phyloP scores from a whole-genome alignment of 2,888 invertebrate genomes.

The Thymelicus sylvestris region DNA sequence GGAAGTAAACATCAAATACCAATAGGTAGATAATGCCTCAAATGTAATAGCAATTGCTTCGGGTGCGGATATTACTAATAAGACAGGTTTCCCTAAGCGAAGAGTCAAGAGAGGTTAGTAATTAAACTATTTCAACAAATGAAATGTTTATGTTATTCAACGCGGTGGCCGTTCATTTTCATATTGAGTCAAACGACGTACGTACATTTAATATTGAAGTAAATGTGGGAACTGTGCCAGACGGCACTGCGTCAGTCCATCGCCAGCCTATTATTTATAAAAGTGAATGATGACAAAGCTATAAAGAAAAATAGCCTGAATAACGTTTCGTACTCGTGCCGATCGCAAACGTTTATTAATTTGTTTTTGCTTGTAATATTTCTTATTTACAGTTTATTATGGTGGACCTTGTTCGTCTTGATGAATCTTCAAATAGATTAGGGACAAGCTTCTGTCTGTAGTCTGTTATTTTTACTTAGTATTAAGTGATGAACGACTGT shows the following conservation, averaged over 20 bases:
- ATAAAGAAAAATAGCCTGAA: constrained; percentile 21
- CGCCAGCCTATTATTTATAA: constrained; percentile 40
- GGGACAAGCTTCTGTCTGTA: too few species aligned
- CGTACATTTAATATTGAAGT: constrained; percentile 40
- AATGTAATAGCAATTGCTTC: too few species aligned
- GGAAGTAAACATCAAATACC: too few species aligned
- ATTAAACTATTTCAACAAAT: constrained; percentile 31
- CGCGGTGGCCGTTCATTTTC: constrained; percentile 6
- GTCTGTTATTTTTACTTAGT: too few species aligned
- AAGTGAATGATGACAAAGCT: constrained; percentile 24
- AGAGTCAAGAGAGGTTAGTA: too few species aligned
- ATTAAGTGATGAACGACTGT: too few species aligned
- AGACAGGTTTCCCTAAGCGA: too few species aligned
- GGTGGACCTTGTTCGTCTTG: background rate
- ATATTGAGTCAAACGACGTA: constrained; percentile 44
- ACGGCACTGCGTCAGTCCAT: constrained; percentile 43
- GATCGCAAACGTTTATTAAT: background rate
- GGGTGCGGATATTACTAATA: too few species aligned
- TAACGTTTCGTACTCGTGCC: constrained; percentile 6
- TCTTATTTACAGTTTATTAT: background rate
- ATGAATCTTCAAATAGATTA: background rate
- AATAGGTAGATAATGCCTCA: too few species aligned
- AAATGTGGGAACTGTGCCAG: constrained; percentile 56
- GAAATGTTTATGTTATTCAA: background rate
- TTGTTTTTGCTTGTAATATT: background rate